A percentile compares a stretch with the other conserved stretches of the same genome.
phyloP scores from a whole-genome alignment of 2,888 invertebrate genomes.

The Patella depressa region DNA sequence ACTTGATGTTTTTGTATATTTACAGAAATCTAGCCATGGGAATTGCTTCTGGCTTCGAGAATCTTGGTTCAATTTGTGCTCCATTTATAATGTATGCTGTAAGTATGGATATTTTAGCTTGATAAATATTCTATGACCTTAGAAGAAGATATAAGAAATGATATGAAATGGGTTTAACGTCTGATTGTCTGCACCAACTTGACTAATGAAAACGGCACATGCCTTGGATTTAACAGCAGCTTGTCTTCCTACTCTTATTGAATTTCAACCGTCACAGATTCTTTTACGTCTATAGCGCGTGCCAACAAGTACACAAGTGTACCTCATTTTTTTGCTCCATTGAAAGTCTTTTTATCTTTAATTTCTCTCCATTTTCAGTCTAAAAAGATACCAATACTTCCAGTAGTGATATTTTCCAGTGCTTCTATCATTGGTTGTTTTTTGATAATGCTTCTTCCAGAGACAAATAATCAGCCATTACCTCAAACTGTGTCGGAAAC shows the following conservation, averaged over 20 bases:
- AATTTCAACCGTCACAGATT: too few species aligned
- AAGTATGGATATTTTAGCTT: constrained; percentile 39
- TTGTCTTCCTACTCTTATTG: too few species aligned
- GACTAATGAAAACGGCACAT: too few species aligned
- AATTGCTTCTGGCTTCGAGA: constrained; percentile 65
- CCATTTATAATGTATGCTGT: constrained; percentile 65
- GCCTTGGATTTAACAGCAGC: too few species aligned
- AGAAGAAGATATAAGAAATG: neutral
- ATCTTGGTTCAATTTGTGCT: constrained; percentile 64
- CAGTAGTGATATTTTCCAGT: constrained; percentile 54
- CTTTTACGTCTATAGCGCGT: too few species aligned
- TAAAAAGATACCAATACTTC: constrained; percentile 46
- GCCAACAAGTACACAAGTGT: too few species aligned
- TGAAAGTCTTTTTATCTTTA: too few species aligned
- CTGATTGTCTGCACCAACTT: too few species aligned
- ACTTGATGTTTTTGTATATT: constrained; percentile 13
- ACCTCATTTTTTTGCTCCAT: too few species aligned
- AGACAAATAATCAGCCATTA: constrained; percentile 55
- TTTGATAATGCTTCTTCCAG: constrained; percentile 49
- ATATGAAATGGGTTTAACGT: neutral
- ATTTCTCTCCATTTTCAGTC: constrained; percentile 41
- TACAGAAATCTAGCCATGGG: constrained; percentile 66
- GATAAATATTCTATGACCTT: neutral
- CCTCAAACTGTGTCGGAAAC: constrained; percentile 44
- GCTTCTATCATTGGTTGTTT: constrained; percentile 50